A percentile compares a stretch with the other conserved stretches of the same genome.
phyloP scores from a whole-genome alignment of 1,140 invertebrate species.

The Zaprionus tsacasi region DNA sequence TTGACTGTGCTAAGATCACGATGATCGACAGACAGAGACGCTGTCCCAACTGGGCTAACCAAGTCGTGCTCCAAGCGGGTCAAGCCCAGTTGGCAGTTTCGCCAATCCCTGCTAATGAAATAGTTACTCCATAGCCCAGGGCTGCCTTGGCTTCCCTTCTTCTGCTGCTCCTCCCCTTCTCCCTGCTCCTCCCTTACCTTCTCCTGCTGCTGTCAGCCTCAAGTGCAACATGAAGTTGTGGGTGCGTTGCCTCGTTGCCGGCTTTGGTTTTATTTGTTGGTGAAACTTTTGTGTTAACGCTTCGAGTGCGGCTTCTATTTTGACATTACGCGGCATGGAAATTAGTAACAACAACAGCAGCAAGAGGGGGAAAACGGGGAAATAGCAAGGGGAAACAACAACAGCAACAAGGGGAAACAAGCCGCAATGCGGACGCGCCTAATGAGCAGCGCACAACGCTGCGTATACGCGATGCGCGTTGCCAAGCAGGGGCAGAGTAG shows the following conservation, averaged over 20 bases:
- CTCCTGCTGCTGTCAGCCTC: slow-evolving; percentile 12
- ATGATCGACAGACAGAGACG: slow-evolving; percentile 6
- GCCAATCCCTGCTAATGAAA: not conserved
- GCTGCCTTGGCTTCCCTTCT: not conserved
- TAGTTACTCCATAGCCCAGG: not conserved
- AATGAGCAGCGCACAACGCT: slow-evolving; percentile 63
- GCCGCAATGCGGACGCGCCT: slow-evolving; percentile 49
- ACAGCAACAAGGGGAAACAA: slow-evolving; percentile 1
- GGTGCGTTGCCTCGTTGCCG: slow-evolving; percentile 28
- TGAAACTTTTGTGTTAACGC: slow-evolving; percentile 55
- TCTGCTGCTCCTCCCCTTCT: not conserved
- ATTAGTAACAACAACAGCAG: slow-evolving; percentile 51
- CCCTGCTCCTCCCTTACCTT: not conserved
- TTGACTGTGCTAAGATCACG: slow-evolving; percentile 56
- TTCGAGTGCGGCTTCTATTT: slow-evolving; percentile 37
- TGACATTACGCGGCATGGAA: slow-evolving; percentile 55
- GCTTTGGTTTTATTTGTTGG: slow-evolving; percentile 14
- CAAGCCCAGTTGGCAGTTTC: slow-evolving; percentile 1
- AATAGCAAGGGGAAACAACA: not conserved
- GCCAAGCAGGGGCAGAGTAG: slow-evolving; percentile 6
- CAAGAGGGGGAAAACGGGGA: too few species aligned
- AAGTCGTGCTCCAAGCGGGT: slow-evolving; percentile 40
- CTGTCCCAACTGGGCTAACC: slow-evolving; percentile 17
- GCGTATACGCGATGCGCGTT: slow-evolving; percentile 64
- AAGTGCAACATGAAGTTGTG: slow-evolving; percentile 57